A percentile compares a stretch with the other conserved stretches of the same genome.
Evolutionary conservation across 1,140 invertebrate species (phyloP).

Genomic region (Papilio xuthus): DNA sequence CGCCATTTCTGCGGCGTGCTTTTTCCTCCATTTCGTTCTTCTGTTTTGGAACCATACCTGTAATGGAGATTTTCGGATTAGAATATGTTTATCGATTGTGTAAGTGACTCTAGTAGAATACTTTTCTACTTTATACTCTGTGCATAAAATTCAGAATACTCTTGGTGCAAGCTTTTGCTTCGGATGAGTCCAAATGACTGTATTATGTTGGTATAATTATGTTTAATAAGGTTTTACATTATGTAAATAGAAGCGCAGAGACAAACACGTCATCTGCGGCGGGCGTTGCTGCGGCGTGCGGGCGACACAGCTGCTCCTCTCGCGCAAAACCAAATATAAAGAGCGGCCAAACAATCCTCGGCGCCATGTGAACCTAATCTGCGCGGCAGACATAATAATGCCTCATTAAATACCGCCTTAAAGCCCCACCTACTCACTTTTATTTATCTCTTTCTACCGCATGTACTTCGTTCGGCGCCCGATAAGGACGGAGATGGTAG

Average conservation of each 20-base stretch:
- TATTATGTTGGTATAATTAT: neutral
- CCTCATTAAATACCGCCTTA: slow-evolving; percentile 76
- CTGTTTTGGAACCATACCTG: slow-evolving; percentile 99
- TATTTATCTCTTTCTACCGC: slow-evolving; percentile 54
- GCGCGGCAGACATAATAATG: slow-evolving; percentile 77
- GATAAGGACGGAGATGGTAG: slow-evolving; percentile 74
- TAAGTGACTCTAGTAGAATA: no score
- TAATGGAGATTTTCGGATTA: slow-evolving; percentile 45
- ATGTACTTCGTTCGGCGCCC: slow-evolving; percentile 39
- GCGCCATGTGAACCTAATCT: slow-evolving; percentile 77
- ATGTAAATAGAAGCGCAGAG: slow-evolving; percentile 41
- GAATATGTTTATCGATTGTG: no score
- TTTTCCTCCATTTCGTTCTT: slow-evolving; percentile 99
- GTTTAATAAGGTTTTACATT: neutral
- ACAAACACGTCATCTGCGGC: slow-evolving; percentile 35
- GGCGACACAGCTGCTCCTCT: slow-evolving; percentile 55
- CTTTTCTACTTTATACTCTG: no score
- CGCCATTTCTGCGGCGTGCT: slow-evolving; percentile 99
- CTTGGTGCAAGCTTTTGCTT: neutral
- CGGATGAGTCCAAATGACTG: neutral
- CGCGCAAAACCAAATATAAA: slow-evolving; percentile 78
- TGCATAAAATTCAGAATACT: neutral
- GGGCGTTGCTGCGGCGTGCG: neutral
- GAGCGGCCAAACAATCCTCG: slow-evolving; percentile 72
- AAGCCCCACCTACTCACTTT: slow-evolving; percentile 58